Percentiles rank a stretch among this genome's conserved stretches.
Evolutionary conservation across 2,888 invertebrate species (phyloP).

Genomic region (Bruchidius siliquastri): DNA sequence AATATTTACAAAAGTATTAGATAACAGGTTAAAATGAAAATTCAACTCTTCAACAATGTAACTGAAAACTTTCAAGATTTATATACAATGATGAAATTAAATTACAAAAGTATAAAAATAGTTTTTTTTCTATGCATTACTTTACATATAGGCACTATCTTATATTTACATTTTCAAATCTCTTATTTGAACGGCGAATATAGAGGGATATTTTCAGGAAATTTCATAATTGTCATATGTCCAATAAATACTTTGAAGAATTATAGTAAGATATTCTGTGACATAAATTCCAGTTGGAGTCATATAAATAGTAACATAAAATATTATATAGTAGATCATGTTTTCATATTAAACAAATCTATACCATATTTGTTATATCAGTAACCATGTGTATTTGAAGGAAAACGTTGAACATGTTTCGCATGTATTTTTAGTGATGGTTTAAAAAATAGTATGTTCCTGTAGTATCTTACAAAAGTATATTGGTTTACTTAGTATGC

Average conservation of each 20-base stretch:
- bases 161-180: conserved; percentile 13
- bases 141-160: conserved; percentile 18
- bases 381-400: no score
- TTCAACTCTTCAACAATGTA: neutral
- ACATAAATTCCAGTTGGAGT: neutral
- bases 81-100: neutral
- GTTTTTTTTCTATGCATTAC: conserved; percentile 19
- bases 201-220: neutral
- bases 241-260: neutral
- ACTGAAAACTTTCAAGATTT: neutral
- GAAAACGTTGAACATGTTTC: no score
- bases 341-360: no score
- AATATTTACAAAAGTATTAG: neutral
- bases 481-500: neutral
- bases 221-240: neutral
- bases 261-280: neutral
- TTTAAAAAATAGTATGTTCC: no score
- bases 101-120: conserved; percentile 40
- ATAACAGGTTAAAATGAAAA: neutral
- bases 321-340: no score
- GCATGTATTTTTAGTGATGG: no score
- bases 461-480: no score
- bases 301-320: neutral
- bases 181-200: neutral
- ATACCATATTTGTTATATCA: no score